Evolutionary conservation across 1,140 invertebrate species (phyloP), one percentile per base, ranked within the genome.

Genomic region (Adelges cooleyi): DNA sequence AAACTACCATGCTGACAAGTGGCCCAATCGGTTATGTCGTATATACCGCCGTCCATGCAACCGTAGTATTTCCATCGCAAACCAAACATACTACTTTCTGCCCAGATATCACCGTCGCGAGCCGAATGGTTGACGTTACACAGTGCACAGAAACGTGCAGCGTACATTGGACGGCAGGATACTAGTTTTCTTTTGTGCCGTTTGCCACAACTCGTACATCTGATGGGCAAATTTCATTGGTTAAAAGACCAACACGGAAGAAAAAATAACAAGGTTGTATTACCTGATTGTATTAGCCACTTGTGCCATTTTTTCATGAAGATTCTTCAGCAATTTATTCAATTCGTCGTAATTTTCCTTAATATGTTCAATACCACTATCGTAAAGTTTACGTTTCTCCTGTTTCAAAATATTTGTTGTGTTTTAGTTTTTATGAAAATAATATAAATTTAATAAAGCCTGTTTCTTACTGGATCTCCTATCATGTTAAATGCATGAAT

Each of bases 11-110:
- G 90, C 78, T 95, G 91, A 77, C 92, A 95, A 68, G 86, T 85
- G 38, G 92, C 92, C 92, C 92, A 95, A 74, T 95, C 90, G 27
- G 92, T 95, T 65, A 96, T 93, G 76, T 95, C 90, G 74, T 92
- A 95, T 13, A 95, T 86, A 66, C 85, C 86, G 48, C 89, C 88
- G 75, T 95, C 92, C 90, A 95, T 95, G 69, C 92, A 92, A n/a
- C 92, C 92, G 75, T 90, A 93, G 77, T 95, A 95, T 77, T 91
- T 86, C 86, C 91, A 93, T 44, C 87, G 79, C 68, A 94, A 84
- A 52, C 92, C 91, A 77, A 92, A 82, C 76, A 88, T 81, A 69
- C 83, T 82, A 48, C 87, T 90, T 78, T 96, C 92, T 48, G 92
- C 91, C 93, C 93, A 95, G 69, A 96, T 91, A 75, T 96, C 93